Conservation (phyloP, 2,797 vertebrate genomes). For the Gadopsis marmoratus region DNA sequence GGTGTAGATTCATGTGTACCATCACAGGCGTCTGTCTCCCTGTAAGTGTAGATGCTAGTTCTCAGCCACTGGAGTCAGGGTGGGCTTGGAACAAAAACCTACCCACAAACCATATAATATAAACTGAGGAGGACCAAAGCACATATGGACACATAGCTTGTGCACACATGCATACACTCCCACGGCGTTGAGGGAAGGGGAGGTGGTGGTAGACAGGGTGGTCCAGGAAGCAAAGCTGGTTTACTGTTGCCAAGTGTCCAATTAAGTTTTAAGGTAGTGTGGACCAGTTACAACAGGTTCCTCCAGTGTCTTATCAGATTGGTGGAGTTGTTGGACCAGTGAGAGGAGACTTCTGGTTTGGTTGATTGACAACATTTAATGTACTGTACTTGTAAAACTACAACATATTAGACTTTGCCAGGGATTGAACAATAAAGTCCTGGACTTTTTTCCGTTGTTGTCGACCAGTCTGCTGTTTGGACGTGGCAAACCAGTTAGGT, state of each 20-base stretch:
- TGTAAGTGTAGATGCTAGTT: constrained; percentile 15
- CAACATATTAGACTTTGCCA: neutral
- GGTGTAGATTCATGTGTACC: constrained; percentile 29
- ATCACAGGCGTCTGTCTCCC: constrained; percentile 20
- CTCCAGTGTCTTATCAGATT: neutral
- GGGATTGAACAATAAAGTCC: neutral
- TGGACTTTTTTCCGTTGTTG: neutral
- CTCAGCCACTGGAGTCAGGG: constrained; percentile 13
- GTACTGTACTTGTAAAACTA: neutral
- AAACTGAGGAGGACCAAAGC: constrained; percentile 30
- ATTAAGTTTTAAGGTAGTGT: neutral
- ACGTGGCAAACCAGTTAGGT: too few relatives aligned
- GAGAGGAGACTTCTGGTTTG: neutral
- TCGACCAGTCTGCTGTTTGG: too few relatives aligned
- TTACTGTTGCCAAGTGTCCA: neutral
- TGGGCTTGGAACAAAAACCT: constrained; percentile 34
- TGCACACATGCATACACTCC: constrained; percentile 18
- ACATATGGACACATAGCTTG: constrained; percentile 31
- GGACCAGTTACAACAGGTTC: neutral
- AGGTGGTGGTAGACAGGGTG: constrained; percentile 45
- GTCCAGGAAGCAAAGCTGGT: constrained; percentile 12
- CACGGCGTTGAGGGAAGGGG: constrained; percentile 19
- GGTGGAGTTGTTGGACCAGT: neutral
- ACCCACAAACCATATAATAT: constrained; percentile 42
- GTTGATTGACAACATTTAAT: neutral